These are phyloP conservation scores for Isotomurus palustris DNA, from an alignment of 2,888 invertebrate species.

Conservation along the genomic window DNA sequence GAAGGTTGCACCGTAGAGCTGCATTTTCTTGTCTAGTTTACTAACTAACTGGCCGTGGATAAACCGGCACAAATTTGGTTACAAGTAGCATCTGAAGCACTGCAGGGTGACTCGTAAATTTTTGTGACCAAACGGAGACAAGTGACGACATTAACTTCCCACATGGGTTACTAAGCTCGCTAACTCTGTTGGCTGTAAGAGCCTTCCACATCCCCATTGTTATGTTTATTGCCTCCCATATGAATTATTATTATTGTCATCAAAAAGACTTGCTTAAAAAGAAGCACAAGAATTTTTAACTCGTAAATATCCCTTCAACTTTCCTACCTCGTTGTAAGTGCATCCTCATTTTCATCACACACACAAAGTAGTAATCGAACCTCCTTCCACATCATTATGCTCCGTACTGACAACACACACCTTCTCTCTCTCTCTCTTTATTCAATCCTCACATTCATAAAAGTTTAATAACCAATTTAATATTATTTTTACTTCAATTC, in stretches of 20 bases:
- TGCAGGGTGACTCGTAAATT: slow-evolving; percentile 44
- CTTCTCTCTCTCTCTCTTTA: too few relatives aligned
- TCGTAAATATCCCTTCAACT: slow-evolving; percentile 27
- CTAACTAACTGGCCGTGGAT: slow-evolving; percentile 33
- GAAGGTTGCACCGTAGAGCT: too few relatives aligned
- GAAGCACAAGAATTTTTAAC: slow-evolving; percentile 25
- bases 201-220: slow-evolving; percentile 30
- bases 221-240: slow-evolving; percentile 39
- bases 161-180: slow-evolving; percentile 28
- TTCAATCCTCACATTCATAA: too few relatives aligned
- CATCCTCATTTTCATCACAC: too few relatives aligned
- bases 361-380: too few relatives aligned
- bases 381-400: too few relatives aligned
- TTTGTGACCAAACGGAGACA: slow-evolving; percentile 44
- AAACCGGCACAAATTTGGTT: slow-evolving; percentile 45
- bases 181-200: slow-evolving; percentile 15
- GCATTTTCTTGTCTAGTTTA: too few relatives aligned
- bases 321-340: too few relatives aligned
- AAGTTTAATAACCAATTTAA: too few relatives aligned
- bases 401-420: too few relatives aligned
- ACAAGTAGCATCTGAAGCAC: slow-evolving; percentile 37
- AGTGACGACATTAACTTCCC: slow-evolving; percentile 46
- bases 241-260: slow-evolving; percentile 46
- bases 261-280: slow-evolving; percentile 21
- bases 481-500: too few relatives aligned